Conservation (phyloP, 2,797 vertebrate genomes). For the Myotis myotis region DNA sequence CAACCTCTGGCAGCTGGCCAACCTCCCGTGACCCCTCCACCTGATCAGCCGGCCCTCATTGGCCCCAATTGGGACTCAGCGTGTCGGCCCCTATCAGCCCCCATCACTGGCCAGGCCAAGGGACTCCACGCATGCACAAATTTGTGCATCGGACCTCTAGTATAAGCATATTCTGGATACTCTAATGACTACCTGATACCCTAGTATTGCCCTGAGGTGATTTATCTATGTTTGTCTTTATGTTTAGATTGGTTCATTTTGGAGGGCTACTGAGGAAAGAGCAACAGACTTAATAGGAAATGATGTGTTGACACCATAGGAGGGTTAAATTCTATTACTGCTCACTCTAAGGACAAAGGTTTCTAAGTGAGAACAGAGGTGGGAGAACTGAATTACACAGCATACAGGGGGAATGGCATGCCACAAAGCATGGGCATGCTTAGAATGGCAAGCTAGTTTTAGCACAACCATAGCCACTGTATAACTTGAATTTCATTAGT, state of each 20-base stretch:
- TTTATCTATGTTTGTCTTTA: neutral
- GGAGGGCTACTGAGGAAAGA: neutral
- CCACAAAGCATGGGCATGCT: neutral
- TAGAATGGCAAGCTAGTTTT: neutral
- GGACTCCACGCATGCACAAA: too few relatives aligned
- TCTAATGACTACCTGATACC: neutral
- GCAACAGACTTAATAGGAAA: neutral
- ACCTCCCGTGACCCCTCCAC: too few relatives aligned
- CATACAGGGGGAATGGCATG: accelerated
- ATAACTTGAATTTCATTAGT: neutral
- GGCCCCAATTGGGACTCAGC: too few relatives aligned
- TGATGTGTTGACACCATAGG: neutral
- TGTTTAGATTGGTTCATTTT: neutral
- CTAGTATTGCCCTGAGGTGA: neutral
- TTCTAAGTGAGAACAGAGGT: neutral
- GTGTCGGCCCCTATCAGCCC: too few relatives aligned
- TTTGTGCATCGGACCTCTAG: too few relatives aligned
- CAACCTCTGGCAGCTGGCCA: too few relatives aligned
- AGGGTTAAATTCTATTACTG: neutral
- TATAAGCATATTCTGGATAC: neutral
- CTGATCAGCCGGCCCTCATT: too few relatives aligned
- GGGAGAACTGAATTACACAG: neutral
- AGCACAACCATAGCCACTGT: neutral
- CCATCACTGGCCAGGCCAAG: too few relatives aligned
- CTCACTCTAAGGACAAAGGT: neutral